Conservation (phyloP, 2,797 vertebrate species). For the Arnoldichthys spilopterus region DNA sequence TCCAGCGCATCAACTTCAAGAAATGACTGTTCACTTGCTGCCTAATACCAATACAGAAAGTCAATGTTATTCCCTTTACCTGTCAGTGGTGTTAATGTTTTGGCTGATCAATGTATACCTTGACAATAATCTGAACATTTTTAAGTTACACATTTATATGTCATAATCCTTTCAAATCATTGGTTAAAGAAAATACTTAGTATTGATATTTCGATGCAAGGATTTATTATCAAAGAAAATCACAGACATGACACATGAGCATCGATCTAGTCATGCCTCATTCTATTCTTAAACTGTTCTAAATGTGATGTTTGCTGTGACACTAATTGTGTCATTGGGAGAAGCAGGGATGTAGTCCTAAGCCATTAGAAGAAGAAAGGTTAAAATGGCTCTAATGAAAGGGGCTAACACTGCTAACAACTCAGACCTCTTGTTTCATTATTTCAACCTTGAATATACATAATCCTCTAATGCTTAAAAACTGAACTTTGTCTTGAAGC, state of each 20-base stretch:
- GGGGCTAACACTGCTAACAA: not conserved
- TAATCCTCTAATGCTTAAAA: slow-evolving; percentile 33
- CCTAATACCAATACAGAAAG: too few relatives aligned
- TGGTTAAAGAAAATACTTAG: too few relatives aligned
- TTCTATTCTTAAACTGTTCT: too few relatives aligned
- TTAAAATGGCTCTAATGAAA: slow-evolving; percentile 27
- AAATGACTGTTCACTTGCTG: too few relatives aligned
- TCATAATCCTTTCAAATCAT: too few relatives aligned
- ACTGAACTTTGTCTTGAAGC: slow-evolving; percentile 30
- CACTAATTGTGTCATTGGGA: not conserved
- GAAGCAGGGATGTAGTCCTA: slow-evolving; percentile 5
- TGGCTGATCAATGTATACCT: too few relatives aligned
- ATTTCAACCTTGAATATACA: too few relatives aligned
- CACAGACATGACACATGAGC: not conserved
- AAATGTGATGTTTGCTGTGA: slow-evolving; percentile 11
- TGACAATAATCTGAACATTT: not conserved
- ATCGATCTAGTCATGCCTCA: not conserved
- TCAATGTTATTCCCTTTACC: too few relatives aligned
- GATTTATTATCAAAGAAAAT: not conserved
- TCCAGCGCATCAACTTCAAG: too few relatives aligned
- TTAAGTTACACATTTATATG: not conserved
- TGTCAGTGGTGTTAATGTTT: too few relatives aligned
- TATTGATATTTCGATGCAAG: too few relatives aligned
- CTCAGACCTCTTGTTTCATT: too few relatives aligned
- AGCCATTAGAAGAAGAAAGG: slow-evolving; percentile 5